Evolutionary conservation across 1,140 invertebrate species (phyloP).

Genomic region (Anastatus disparis): DNA sequence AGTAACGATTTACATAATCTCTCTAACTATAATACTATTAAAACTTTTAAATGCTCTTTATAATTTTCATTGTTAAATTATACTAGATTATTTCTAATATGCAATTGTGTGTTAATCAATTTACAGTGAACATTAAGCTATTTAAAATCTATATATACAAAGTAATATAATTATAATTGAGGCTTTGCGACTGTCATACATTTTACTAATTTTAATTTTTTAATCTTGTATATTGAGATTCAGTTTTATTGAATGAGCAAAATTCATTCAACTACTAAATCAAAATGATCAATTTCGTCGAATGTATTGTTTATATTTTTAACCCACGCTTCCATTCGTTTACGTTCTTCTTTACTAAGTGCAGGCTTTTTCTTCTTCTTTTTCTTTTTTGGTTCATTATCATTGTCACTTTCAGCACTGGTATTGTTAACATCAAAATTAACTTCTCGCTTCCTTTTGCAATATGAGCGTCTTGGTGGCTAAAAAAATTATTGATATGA

Average conservation of each 20-base stretch:
- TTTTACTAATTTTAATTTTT: neutral
- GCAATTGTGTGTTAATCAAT: neutral
- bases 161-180: neutral
- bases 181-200: too few species aligned
- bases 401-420: conserved; percentile 12
- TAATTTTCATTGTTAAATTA: too few species aligned
- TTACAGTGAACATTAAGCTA: neutral
- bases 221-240: neutral
- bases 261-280: conserved; percentile 54
- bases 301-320: conserved; percentile 55
- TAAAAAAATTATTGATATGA: conserved; percentile 34
- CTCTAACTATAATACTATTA: neutral
- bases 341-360: conserved; percentile 39
- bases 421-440: conserved; percentile 38
- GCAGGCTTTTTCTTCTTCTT: conserved; percentile 48
- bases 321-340: conserved; percentile 52
- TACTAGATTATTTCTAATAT: too few species aligned
- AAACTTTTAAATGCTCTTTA: neutral
- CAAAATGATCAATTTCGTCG: conserved; percentile 54
- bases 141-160: conserved; percentile 22
- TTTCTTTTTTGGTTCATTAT: conserved; percentile 9
- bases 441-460: conserved; percentile 50
- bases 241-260: too few species aligned
- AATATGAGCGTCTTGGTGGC: conserved; percentile 56
- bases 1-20: neutral